Conservation (phyloP, 2,113 vertebrate species). For the Rhodinocichla rosea region DNA sequence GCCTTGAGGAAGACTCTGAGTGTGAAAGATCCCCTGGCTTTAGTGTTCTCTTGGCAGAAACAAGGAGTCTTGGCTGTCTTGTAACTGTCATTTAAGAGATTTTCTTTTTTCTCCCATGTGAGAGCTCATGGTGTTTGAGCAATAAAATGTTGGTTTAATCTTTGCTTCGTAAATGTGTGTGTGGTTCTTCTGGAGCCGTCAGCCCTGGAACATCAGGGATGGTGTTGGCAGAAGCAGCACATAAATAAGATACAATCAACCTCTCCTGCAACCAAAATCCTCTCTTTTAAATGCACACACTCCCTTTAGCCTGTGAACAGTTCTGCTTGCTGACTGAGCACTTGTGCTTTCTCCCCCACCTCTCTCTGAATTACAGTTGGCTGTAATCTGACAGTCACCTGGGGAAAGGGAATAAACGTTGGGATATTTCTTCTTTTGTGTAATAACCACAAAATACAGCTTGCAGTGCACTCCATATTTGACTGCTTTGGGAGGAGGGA, state of each 20-base stretch:
- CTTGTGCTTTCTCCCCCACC: background rate
- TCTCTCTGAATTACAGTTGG: background rate
- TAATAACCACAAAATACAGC: background rate
- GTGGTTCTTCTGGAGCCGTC: background rate
- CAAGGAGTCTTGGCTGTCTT: background rate
- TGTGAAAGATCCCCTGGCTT: background rate
- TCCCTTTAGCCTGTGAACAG: background rate
- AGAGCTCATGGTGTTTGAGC: background rate
- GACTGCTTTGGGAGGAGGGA: background rate
- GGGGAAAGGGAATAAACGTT: background rate
- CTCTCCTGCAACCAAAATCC: background rate
- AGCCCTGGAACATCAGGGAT: background rate
- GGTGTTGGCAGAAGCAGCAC: background rate
- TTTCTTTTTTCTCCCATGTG: background rate
- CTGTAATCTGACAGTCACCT: background rate
- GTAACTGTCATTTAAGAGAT: background rate
- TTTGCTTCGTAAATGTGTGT: background rate
- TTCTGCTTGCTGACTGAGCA: background rate
- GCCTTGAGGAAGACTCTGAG: background rate
- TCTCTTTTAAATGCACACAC: rapidly evolving
- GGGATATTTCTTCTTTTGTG: background rate
- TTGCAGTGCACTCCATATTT: background rate
- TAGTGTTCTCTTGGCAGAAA: background rate
- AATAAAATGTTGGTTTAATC: background rate
- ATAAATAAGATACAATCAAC: background rate